Conservation (phyloP, 1,140 invertebrate genomes). For the Trachymyrmex cornetzi region DNA sequence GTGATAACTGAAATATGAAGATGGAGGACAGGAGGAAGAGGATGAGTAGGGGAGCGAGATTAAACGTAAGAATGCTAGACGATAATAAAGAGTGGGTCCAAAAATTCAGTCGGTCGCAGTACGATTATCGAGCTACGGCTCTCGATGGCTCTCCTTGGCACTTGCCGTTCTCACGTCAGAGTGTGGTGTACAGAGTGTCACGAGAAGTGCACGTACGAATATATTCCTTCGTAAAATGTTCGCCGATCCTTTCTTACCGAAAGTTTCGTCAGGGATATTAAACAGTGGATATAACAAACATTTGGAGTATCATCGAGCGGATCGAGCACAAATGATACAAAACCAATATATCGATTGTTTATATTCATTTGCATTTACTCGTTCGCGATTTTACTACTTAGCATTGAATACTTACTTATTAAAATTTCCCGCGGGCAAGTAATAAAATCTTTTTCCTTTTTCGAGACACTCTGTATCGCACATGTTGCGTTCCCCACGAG, state of each 20-base stretch:
- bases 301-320: neutral
- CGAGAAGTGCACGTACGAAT: slow-evolving; percentile 11
- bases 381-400: neutral
- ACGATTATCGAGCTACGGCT: slow-evolving; percentile 39
- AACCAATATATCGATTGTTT: neutral
- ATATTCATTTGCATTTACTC: neutral
- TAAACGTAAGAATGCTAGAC: slow-evolving; percentile 32
- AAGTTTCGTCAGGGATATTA: neutral
- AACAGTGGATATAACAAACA: neutral
- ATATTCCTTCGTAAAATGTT: neutral
- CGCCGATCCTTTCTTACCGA: neutral
- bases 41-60: slow-evolving; percentile 16
- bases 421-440: neutral
- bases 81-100: slow-evolving; percentile 29
- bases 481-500: slow-evolving; percentile 2
- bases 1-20: slow-evolving; percentile 71
- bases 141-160: slow-evolving; percentile 13
- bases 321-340: neutral
- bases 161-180: slow-evolving; percentile 19
- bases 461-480: slow-evolving; percentile 12
- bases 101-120: slow-evolving; percentile 59
- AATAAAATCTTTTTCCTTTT: neutral
- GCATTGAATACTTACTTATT: neutral
- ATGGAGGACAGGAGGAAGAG: slow-evolving; percentile 41
- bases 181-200: slow-evolving; percentile 13